phyloP scores from a whole-genome alignment of 2,113 vertebrate species.

The Gopherus flavomarginatus region DNA sequence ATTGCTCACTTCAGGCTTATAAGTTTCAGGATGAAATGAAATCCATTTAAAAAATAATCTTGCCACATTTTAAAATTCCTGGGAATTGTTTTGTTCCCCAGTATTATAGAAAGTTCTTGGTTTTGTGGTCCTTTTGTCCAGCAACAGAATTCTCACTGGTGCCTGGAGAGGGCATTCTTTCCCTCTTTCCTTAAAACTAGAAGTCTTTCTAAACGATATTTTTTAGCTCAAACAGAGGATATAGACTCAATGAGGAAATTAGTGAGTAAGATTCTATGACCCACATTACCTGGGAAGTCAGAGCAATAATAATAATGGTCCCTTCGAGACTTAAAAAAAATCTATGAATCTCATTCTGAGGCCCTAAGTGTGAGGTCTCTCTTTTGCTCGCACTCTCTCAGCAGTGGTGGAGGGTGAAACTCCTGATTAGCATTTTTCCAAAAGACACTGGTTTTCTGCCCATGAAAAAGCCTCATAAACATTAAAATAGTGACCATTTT shows the following conservation, averaged over 20 bases:
- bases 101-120: neutral
- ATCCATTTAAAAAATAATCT: neutral
- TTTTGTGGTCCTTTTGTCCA: neutral
- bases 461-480: neutral
- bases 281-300: neutral
- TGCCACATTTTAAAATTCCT: neutral
- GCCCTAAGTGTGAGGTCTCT: neutral
- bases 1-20: neutral
- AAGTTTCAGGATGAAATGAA: neutral
- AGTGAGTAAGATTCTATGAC: neutral
- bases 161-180: constrained; percentile 69
- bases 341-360: neutral
- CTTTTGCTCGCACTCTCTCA: neutral
- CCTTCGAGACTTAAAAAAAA: neutral
- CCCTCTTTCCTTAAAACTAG: constrained; percentile 32
- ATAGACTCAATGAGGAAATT: neutral
- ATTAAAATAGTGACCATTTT: neutral
- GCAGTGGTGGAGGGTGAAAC: neutral
- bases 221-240: neutral
- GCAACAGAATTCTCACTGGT: constrained; percentile 18
- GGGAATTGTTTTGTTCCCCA: neutral
- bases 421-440: neutral
- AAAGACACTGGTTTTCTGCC: neutral
- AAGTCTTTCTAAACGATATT: constrained; percentile 4
- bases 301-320: neutral